Base-by-base conservation (phyloP, 2,113 vertebrate species). In the Pavo muticus region DNA sequence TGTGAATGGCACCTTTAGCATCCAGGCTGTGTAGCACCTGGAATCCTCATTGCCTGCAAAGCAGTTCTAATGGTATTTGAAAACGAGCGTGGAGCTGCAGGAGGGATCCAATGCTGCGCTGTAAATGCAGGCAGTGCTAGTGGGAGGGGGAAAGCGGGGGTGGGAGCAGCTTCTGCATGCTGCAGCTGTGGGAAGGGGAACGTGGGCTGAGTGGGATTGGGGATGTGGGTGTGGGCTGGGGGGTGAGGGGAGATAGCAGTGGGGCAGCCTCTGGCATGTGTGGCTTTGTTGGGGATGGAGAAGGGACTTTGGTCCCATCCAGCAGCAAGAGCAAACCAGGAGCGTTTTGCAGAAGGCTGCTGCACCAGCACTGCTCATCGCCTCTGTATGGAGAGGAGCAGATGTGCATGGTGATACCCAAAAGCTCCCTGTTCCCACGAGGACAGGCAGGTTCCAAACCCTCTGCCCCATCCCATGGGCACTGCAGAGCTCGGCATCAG, bases 181-280 rank as follows among this genome's bases (percentile, higher is more conserved):
- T 3, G 18, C 82, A 68, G 78, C 71, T 14, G 11, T 13, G 63
- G 7, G 67, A 44, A 65, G 63, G 74, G 48, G 52, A 70, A 50
- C 8, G 91, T 84, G 88, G 95, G 94, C 85, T 91, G 95, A 37
- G 88, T 87, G 24, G 44, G 48, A 14, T 12, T 25, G 74, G 56
- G 52, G 63, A 47, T 10, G 91, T 81, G 86, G 92, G 92, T 10
- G 91, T 81, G 86, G 92, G 92, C 85, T 91, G 95, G 37, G 85
- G 75, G 93, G 92, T 6, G n/a, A 52, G 3, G 40, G 87, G 72
- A 61, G 24, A 32, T 68, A 79, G 78, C 64, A 27, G 61, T 5
- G 0, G 78, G 79, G 87, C 4, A 0, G 64, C 92, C 72, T 5
- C 63, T 24, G 61, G 47, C 61, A 85, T 50, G 47, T 8, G 5